A percentile compares a stretch with the other conserved stretches of the same genome.
These are phyloP conservation scores for Sebastes miniatus DNA, from an alignment of 2,797 vertebrate species.

Conservation along the genomic window DNA sequence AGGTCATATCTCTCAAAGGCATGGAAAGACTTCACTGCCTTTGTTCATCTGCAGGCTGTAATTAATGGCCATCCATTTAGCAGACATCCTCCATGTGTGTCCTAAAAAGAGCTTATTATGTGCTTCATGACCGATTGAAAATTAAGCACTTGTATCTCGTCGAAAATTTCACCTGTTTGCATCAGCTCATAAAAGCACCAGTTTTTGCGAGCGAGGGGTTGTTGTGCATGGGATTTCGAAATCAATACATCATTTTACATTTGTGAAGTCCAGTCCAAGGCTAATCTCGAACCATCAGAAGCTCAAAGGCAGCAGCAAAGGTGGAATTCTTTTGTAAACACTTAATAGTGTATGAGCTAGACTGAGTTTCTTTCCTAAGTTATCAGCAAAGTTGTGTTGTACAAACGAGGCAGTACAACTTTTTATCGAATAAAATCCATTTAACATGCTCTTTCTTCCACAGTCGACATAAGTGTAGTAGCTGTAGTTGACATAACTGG, in stretches of 20 bases:
- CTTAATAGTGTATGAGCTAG: slow-evolving; percentile 48
- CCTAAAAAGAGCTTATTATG: slow-evolving; percentile 32
- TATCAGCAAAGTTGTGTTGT: slow-evolving; percentile 23
- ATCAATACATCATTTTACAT: slow-evolving; percentile 69
- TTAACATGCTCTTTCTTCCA: not conserved
- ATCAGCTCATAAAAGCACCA: slow-evolving; percentile 33
- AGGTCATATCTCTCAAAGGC: slow-evolving; percentile 60
- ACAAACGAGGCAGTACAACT: not conserved
- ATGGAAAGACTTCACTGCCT: slow-evolving; percentile 21
- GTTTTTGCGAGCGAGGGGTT: slow-evolving; percentile 25
- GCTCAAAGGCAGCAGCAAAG: slow-evolving; percentile 26
- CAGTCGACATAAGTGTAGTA: slow-evolving; percentile 4
- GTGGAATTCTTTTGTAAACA: slow-evolving; percentile 30
- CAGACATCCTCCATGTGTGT: not conserved
- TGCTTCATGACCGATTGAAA: not conserved
- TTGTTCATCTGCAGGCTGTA: slow-evolving; percentile 46
- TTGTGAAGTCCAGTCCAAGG: slow-evolving; percentile 44
- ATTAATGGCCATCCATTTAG: slow-evolving; percentile 32
- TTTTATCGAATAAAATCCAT: slow-evolving; percentile 9
- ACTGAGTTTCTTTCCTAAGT: slow-evolving; percentile 21
- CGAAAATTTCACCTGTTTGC: slow-evolving; percentile 41
- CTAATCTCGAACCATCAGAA: slow-evolving; percentile 49
- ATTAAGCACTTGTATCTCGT: slow-evolving; percentile 11
- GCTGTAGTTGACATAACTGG: slow-evolving; percentile 41
- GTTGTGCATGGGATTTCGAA: slow-evolving; percentile 38